Percentiles rank a stretch among this genome's conserved stretches.
phyloP scores from a whole-genome alignment of 2,113 vertebrate species.

The Erpornis zantholeuca region DNA sequence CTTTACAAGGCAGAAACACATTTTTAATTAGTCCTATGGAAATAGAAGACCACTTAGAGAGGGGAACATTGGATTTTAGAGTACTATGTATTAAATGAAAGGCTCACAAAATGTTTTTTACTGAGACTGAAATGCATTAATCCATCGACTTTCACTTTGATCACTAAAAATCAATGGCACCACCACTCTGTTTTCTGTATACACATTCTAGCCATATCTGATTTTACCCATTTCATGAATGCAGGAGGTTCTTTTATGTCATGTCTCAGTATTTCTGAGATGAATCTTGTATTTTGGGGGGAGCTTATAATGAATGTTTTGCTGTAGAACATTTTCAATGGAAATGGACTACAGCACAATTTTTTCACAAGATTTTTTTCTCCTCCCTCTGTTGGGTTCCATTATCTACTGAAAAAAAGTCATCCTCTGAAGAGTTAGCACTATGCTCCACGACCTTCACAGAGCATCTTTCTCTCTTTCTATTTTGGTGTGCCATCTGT shows the following conservation, averaged over 20 bases:
- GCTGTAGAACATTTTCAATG: neutral
- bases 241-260: neutral
- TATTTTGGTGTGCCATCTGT: neutral
- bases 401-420: neutral
- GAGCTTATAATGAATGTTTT: neutral
- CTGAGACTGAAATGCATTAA: neutral
- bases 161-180: conserved; percentile 23
- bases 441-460: neutral
- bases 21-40: neutral
- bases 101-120: neutral
- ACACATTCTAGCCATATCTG: neutral
- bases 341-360: neutral
- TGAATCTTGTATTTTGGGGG: neutral
- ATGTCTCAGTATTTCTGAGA: neutral
- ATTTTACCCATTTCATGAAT: neutral
- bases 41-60: neutral
- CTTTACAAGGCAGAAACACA: neutral
- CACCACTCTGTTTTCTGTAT: neutral
- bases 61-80: neutral
- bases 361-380: neutral
- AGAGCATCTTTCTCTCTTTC: neutral
- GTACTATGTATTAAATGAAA: neutral
- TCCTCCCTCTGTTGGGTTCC: neutral
- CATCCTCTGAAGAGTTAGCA: neutral
- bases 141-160: neutral